phyloP scores from a whole-genome alignment of 1,140 invertebrate genomes.

The Drosophila pandora region DNA sequence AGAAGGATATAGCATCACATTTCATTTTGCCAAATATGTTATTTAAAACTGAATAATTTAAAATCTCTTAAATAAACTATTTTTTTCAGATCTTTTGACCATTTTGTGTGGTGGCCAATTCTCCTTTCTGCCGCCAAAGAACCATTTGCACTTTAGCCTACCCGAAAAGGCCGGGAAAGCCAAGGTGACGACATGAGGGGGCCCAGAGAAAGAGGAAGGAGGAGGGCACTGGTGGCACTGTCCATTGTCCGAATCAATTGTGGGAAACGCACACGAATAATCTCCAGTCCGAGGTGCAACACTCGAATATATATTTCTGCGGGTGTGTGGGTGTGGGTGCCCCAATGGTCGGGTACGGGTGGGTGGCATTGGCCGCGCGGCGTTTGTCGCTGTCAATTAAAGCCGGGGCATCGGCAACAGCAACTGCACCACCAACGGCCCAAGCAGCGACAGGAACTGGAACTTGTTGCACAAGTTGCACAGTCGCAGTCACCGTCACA shows the following conservation, averaged over 20 bases:
- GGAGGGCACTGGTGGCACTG: constrained; percentile 2
- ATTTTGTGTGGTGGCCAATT: constrained; percentile 18
- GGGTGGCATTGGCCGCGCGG: constrained; percentile 69
- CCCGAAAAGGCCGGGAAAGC: constrained; percentile 11
- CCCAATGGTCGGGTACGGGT: constrained; percentile 38
- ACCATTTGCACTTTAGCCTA: constrained; percentile 66
- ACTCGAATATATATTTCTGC: not conserved
- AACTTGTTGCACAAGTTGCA: constrained; percentile 73
- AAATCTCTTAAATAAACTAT: not conserved
- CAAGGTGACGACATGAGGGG: constrained; percentile 7
- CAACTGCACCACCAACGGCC: constrained; percentile 20
- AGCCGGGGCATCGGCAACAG: constrained; percentile 40
- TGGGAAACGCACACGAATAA: constrained; percentile 76
- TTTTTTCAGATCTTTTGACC: not conserved
- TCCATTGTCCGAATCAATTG: constrained; percentile 77
- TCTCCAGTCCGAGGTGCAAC: constrained; percentile 39
- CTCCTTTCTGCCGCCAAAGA: constrained; percentile 35
- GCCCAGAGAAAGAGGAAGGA: not conserved
- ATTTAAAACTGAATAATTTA: too few relatives aligned
- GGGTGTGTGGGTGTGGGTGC: constrained; percentile 17
- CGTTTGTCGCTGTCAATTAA: constrained; percentile 79
- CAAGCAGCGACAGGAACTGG: constrained; percentile 64
- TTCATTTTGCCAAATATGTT: too few relatives aligned
- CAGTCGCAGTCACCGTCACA: constrained; percentile 34
- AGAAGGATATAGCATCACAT: too few relatives aligned